Evolutionary conservation across 2,797 vertebrate species (phyloP), one percentile per base, ranked within the genome.

Genomic region (Sebastes dallii): DNA sequence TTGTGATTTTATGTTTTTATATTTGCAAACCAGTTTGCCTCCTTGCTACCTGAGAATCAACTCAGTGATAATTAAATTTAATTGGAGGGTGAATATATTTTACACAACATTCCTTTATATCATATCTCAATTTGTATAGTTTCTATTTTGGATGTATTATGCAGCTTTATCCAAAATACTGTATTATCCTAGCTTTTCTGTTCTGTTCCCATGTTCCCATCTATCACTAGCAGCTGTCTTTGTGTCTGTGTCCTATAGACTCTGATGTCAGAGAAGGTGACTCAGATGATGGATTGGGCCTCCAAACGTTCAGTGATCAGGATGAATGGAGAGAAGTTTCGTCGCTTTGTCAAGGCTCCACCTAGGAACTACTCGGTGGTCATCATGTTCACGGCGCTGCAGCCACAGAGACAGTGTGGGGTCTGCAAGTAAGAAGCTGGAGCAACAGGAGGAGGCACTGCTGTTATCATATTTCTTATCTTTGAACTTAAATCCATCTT

Each of bases 361-460:
- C 98, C 98, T 13, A 96, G 98, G 54, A 99, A 99, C 91, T 99
- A 99, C 93, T 99, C 98, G 0, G 96, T 99, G 85, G 87, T 99
- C 65, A 97, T 99, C 90, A 99, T 99, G 98, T 99, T 99, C 88
- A 99, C 98, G 5, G 98, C 98, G 0, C 97, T 99, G 58, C 98
- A 99, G 93, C 95, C 97, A 22, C 98, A 99, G 88, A 97, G 98
- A 75, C 98, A 99, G 66, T 99, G 98, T 91, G 96, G 95, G 0
- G 98, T 99, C 62, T 99, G 98, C 97, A 98, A 95, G 98, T 99
- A 95, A 88, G 96, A 72, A 36, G 10, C 3, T 24, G 3, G 5
- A 55, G 11, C 7, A 18, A 4, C 0, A 2, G 5, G 6, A 29
- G 6, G 13, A 9, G 3, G 8, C 4, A 4, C 22, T 10, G 16